Conservation (phyloP, 2,113 vertebrate species). For the Sturnira hondurensis region DNA sequence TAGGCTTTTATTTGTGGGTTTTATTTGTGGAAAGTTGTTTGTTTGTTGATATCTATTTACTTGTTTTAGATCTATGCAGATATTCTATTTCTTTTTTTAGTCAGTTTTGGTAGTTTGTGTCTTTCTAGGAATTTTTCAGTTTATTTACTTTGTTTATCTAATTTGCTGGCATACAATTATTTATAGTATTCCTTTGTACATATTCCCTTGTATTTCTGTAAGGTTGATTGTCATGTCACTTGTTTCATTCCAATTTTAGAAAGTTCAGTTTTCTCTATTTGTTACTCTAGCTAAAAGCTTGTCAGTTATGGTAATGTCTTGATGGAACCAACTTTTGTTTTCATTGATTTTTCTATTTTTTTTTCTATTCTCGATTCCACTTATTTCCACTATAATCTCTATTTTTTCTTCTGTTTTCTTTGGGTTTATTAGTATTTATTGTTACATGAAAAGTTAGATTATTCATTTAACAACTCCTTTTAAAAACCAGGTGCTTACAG, state of each 20-base stretch:
- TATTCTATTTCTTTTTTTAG: neutral
- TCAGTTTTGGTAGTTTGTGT: neutral
- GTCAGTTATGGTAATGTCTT: neutral
- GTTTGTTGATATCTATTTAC: neutral
- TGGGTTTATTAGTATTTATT: neutral
- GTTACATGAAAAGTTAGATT: neutral
- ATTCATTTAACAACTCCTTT: neutral
- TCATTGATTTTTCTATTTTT: neutral
- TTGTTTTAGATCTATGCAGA: neutral
- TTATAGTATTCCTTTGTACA: neutral
- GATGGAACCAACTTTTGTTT: neutral
- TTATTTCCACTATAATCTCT: neutral
- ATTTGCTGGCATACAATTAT: neutral
- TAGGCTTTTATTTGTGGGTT: neutral
- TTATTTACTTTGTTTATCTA: neutral
- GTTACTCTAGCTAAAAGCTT: neutral
- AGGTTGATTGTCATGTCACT: neutral
- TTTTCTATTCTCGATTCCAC: neutral
- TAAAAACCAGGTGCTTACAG: neutral
- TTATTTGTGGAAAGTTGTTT: neutral
- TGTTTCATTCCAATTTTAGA: neutral
- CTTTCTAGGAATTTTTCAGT: neutral
- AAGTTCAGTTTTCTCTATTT: neutral
- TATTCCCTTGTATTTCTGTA: neutral
- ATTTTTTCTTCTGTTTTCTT: neutral